Evolutionary conservation across 2,888 invertebrate species (phyloP).

Genomic region (Phyto melanocephala): DNA sequence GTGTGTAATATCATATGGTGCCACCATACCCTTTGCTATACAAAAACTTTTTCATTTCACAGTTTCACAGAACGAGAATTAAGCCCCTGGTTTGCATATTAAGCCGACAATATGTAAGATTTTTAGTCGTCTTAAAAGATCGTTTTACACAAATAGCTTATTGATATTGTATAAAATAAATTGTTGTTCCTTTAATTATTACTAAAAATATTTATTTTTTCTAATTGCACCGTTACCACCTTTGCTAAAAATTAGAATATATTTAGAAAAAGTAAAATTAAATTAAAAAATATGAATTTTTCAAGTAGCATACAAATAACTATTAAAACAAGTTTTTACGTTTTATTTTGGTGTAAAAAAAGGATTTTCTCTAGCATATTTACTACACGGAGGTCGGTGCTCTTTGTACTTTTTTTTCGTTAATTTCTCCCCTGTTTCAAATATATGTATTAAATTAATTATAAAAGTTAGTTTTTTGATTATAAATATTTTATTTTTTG

Average conservation of each 20-base stretch:
- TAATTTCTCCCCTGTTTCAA: conserved; percentile 56
- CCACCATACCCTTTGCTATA: too few species aligned
- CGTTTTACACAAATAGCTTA: too few species aligned
- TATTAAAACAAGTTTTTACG: neutral
- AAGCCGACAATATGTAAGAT: too few species aligned
- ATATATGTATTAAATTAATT: conserved; percentile 20
- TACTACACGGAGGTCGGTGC: conserved; percentile 75
- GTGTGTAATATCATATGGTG: too few species aligned
- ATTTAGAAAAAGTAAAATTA: neutral
- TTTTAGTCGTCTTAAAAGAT: too few species aligned
- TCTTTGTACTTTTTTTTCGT: conserved; percentile 63
- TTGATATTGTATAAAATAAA: conserved; percentile 26
- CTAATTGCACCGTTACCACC: conserved; percentile 76
- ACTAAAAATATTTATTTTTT: conserved; percentile 11
- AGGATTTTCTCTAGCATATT: conserved; percentile 79
- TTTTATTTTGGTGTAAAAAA: neutral
- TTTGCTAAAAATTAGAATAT: conserved; percentile 66
- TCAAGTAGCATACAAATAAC: too few species aligned
- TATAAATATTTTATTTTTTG: conserved; percentile 9
- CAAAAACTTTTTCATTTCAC: too few species aligned
- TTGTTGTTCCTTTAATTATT: conserved; percentile 25
- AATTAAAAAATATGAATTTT: conserved; percentile 14
- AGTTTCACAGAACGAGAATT: too few species aligned
- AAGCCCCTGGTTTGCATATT: too few species aligned
- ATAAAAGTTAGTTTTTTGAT: too few species aligned